Base-by-base conservation (phyloP, 2,113 vertebrate species). In the Carassius gibelio region DNA sequence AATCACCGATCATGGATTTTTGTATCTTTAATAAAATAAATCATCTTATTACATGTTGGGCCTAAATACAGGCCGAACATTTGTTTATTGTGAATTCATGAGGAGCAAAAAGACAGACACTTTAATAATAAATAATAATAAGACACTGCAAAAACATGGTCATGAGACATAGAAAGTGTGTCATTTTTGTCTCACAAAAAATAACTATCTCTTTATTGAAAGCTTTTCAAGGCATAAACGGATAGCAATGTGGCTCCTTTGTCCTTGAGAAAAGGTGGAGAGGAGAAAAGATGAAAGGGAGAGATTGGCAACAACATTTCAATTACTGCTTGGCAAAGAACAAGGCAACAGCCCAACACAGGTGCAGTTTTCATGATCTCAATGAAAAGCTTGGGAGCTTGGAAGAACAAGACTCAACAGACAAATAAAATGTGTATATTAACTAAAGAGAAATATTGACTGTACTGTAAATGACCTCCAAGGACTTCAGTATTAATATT, bases 21-120 rank as follows among this genome's bases (percentile, higher is more conserved):
- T 23, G 6, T 36, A 15, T 75, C 55, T 76, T 79, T 72, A 42
- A 87, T 81, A 45, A 82, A 87, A 68, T n/a, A 85, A 71, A 38
- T 59, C 76, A 59, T 84, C 48, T 62, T 23, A 76, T 81, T 61
- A 84, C 68, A 86, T 52, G 75, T 34, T 81, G 52, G 45, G 81
- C 78, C 59, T 34, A 26, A 84, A 86, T 79, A 45, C 30, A 48
- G n/a, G 82, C 10, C 19, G 8, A 57, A 21, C 8, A 61, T 75
- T 26, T 71, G 38, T 82, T 82, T 88, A 45, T 38, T 61, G 17
- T n/a, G n/a, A 68, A 64, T 72, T 71, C 82, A 26, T 55, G 26
- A 69, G 17, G 45, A 52, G 42, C 5, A 3, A 48, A 48, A 30
- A 4, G 19, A 17, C 21, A 26, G 57, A 80, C 79, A 72, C 42